A percentile compares a stretch with the other conserved stretches of the same genome.
Conservation (phyloP, 2,797 vertebrate species). For the Lates japonicus region DNA sequence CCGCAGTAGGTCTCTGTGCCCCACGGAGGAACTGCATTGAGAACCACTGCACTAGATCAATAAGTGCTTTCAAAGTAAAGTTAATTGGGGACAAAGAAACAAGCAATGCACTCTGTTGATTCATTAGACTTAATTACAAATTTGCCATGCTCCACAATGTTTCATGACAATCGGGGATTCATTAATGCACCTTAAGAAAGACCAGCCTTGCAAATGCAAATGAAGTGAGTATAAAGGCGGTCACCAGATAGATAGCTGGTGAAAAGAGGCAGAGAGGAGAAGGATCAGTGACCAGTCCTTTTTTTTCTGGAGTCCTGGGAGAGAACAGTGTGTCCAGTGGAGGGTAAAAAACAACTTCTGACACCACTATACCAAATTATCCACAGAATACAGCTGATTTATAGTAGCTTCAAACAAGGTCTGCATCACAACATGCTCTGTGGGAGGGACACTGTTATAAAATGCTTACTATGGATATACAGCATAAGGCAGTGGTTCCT, state of each 20-base stretch:
- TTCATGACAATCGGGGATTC: constrained; percentile 59
- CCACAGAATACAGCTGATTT: constrained; percentile 58
- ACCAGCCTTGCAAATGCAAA: constrained; percentile 76
- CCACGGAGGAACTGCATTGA: constrained; percentile 31
- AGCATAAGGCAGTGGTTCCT: background rate
- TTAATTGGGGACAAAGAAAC: constrained; percentile 57
- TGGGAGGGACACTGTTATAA: background rate
- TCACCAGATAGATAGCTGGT: constrained; percentile 66
- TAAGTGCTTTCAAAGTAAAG: constrained; percentile 64
- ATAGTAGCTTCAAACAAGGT: constrained; percentile 27
- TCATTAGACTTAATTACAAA: constrained; percentile 57
- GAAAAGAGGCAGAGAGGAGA: constrained; percentile 60
- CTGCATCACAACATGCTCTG: constrained; percentile 28
- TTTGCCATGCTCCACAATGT: constrained; percentile 49
- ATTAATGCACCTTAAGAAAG: constrained; percentile 68
- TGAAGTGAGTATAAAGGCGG: constrained; percentile 55
- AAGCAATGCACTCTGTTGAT: constrained; percentile 45
- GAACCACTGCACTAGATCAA: constrained; percentile 49
- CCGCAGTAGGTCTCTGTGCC: constrained; percentile 30
- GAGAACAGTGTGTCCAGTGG: constrained; percentile 79
- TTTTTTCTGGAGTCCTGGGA: constrained; percentile 69
- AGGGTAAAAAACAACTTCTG: constrained; percentile 83
- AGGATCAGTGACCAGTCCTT: constrained; percentile 75
- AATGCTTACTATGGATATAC: background rate
- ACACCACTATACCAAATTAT: constrained; percentile 70